phyloP scores from a whole-genome alignment of 2,797 vertebrate genomes.

The Ceyx erithaca region DNA sequence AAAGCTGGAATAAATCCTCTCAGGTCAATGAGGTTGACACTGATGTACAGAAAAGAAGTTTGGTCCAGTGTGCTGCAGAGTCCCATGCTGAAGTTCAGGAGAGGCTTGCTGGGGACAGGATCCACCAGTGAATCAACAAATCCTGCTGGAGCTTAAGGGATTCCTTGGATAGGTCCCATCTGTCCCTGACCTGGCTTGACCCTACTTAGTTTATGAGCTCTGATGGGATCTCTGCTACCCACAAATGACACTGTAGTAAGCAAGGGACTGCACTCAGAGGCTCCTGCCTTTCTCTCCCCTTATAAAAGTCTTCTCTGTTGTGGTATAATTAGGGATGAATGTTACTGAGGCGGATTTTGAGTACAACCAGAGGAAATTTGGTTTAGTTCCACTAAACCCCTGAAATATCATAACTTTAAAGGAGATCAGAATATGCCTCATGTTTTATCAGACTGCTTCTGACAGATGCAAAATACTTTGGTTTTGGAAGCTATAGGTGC shows the following conservation, averaged over 20 bases:
- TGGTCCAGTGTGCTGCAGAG: not conserved
- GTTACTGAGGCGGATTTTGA: not conserved
- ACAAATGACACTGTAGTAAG: not conserved
- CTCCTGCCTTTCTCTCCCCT: not conserved
- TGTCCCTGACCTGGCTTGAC: constrained; percentile 29
- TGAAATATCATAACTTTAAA: not conserved
- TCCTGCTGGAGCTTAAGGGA: not conserved
- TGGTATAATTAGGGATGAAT: not conserved
- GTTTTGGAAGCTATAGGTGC: not conserved
- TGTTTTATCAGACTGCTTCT: not conserved
- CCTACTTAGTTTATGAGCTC: not conserved
- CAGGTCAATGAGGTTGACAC: not conserved
- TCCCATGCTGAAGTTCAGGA: not conserved
- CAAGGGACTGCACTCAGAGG: not conserved
- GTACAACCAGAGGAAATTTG: not conserved
- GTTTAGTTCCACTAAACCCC: not conserved
- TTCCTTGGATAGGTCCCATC: constrained; percentile 13
- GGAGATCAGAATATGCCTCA: not conserved
- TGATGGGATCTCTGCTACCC: constrained; percentile 25
- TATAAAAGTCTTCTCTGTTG: not conserved
- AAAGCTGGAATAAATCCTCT: constrained; percentile 14
- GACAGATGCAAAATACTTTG: not conserved
- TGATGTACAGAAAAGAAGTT: not conserved
- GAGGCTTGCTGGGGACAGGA: not conserved
- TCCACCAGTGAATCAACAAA: not conserved